phyloP scores from a whole-genome alignment of 2,797 vertebrate genomes.

The Otolemur crassicaudatus region DNA sequence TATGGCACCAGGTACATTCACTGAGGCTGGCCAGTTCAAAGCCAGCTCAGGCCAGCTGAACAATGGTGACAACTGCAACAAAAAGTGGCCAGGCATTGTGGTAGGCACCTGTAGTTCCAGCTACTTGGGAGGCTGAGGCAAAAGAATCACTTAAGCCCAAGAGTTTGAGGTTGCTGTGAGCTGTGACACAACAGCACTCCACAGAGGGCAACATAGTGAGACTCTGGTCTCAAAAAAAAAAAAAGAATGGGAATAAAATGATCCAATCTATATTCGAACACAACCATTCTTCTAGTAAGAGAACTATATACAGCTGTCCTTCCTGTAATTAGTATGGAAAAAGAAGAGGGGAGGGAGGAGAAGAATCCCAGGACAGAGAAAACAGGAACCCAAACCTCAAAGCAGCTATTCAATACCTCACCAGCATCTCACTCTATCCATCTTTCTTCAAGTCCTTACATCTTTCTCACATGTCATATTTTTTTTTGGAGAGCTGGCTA shows the following conservation, averaged over 20 bases:
- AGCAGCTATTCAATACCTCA: not conserved
- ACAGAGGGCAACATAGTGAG: too few relatives aligned
- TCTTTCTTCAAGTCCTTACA: not conserved
- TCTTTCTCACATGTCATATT: not conserved
- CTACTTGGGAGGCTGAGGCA: too few relatives aligned
- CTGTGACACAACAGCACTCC: too few relatives aligned
- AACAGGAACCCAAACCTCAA: not conserved
- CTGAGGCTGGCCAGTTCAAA: too few relatives aligned
- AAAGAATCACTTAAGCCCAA: too few relatives aligned
- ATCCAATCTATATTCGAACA: not conserved
- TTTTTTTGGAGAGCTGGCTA: not conserved
- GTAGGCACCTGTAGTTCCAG: too few relatives aligned
- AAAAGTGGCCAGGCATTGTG: too few relatives aligned
- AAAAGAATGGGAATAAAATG: not conserved
- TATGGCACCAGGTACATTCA: too few relatives aligned
- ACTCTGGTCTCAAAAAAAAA: too few relatives aligned
- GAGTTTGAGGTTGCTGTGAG: too few relatives aligned
- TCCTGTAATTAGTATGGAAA: not conserved
- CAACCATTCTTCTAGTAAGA: not conserved
- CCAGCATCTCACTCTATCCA: not conserved
- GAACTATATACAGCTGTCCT: not conserved
- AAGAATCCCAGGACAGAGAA: not conserved
- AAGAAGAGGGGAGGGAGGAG: rapidly evolving
- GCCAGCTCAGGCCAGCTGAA: too few relatives aligned
- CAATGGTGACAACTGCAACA: too few relatives aligned